Percentiles rank a stretch among this genome's conserved stretches.
Conservation (phyloP, 2,888 invertebrate genomes). For the Ecdyonurus torrentis region DNA sequence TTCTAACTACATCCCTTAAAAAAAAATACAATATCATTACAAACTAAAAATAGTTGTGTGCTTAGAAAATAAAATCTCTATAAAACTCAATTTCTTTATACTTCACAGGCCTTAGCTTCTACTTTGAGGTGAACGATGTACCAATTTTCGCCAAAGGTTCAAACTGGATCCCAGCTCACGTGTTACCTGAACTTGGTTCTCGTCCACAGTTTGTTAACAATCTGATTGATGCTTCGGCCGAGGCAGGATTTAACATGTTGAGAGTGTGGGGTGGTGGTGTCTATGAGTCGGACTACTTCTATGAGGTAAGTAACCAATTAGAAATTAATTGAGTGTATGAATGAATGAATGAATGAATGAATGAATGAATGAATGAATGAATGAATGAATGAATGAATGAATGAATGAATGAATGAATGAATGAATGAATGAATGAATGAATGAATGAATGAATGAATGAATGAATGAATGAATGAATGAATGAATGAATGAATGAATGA, state of each 20-base stretch:
- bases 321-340: not conserved
- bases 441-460: too few relatives aligned
- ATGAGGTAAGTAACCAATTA: slow-evolving; percentile 32
- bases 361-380: too few relatives aligned
- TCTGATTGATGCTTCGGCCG: slow-evolving; percentile 49
- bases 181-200: slow-evolving; percentile 58
- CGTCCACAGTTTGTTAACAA: slow-evolving; percentile 26
- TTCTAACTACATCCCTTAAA: too few relatives aligned
- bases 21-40: too few relatives aligned
- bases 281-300: slow-evolving; percentile 84
- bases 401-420: too few relatives aligned
- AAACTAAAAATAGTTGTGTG: too few relatives aligned
- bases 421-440: too few relatives aligned
- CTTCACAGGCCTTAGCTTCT: slow-evolving; percentile 59
- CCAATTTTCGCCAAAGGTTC: slow-evolving; percentile 91
- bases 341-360: not conserved
- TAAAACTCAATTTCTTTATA: too few relatives aligned
- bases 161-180: slow-evolving; percentile 80
- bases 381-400: too few relatives aligned
- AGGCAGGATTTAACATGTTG: slow-evolving; percentile 79
- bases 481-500: too few relatives aligned
- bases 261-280: slow-evolving; percentile 99
- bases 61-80: too few relatives aligned
- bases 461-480: too few relatives aligned
- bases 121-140: slow-evolving; percentile 68